Evolutionary conservation across 2,888 invertebrate species (phyloP).

Genomic region (Dryobota labecula): DNA sequence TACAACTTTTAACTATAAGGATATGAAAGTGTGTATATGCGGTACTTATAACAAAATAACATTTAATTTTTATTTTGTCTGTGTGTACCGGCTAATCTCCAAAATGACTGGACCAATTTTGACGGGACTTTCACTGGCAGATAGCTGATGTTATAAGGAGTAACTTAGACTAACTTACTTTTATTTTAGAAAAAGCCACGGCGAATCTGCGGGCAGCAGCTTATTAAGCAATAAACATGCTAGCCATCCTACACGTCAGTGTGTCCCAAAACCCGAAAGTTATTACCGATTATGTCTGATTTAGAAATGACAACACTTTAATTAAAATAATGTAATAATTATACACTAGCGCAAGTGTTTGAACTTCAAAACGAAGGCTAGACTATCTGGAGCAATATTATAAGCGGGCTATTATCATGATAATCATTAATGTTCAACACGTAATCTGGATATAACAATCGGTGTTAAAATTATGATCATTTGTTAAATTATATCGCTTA

Average conservation of each 20-base stretch:
- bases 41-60: too few species aligned
- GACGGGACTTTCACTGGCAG: too few species aligned
- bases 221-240: background rate
- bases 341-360: conserved; percentile 64
- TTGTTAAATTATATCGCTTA: conserved; percentile 20
- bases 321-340: conserved; percentile 63
- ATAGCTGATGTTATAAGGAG: too few species aligned
- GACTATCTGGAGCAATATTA: conserved; percentile 32
- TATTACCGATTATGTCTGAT: conserved; percentile 53
- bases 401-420: conserved; percentile 42
- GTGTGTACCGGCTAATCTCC: too few species aligned
- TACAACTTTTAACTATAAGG: too few species aligned
- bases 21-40: too few species aligned
- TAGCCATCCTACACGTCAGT: conserved; percentile 9
- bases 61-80: too few species aligned
- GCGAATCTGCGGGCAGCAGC: too few species aligned
- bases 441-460: conserved; percentile 48
- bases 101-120: too few species aligned
- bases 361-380: conserved; percentile 64
- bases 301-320: conserved; percentile 51
- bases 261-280: conserved; percentile 36
- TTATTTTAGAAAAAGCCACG: too few species aligned
- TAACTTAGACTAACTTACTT: too few species aligned
- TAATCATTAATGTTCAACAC: conserved; percentile 30
- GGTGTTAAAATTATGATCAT: conserved; percentile 48